A percentile compares a stretch with the other conserved stretches of the same genome.
Conservation (phyloP, 2,888 invertebrate species). For the Cerceris rybyensis region DNA sequence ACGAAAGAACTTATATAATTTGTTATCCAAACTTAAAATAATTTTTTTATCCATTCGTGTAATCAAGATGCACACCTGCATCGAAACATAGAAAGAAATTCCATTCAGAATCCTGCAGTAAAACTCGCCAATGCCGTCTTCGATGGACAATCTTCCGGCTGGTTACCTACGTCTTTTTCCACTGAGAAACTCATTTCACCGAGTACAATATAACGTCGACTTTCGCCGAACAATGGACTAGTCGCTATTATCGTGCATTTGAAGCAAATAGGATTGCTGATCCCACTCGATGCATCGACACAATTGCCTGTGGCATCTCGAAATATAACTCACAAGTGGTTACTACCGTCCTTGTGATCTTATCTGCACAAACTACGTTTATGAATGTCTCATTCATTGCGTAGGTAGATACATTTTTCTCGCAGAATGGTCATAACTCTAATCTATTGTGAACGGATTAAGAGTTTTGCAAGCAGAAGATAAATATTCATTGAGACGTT, state of each 20-base stretch:
- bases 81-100: not conserved
- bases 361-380: too few species aligned
- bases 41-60: not conserved
- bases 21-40: not conserved
- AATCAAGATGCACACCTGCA: not conserved
- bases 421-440: too few species aligned
- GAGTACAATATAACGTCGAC: constrained; percentile 22
- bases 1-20: not conserved
- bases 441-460: too few species aligned
- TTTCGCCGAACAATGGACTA: constrained; percentile 18
- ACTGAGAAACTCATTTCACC: constrained; percentile 19
- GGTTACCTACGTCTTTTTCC: constrained; percentile 23
- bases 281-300: not conserved
- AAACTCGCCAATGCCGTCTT: not conserved
- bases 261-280: not conserved
- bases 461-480: too few species aligned
- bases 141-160: constrained; percentile 17
- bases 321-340: not conserved
- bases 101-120: not conserved
- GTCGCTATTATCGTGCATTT: constrained; percentile 4
- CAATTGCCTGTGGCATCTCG: constrained; percentile 2
- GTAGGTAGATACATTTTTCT: too few species aligned
- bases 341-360: constrained; percentile 12
- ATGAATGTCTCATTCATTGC: too few species aligned
- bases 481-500: too few species aligned